Evolutionary conservation across 2,888 invertebrate genomes (phyloP), one percentile per base, ranked within the genome.

Genomic region (Gasteruption jaculator): DNA sequence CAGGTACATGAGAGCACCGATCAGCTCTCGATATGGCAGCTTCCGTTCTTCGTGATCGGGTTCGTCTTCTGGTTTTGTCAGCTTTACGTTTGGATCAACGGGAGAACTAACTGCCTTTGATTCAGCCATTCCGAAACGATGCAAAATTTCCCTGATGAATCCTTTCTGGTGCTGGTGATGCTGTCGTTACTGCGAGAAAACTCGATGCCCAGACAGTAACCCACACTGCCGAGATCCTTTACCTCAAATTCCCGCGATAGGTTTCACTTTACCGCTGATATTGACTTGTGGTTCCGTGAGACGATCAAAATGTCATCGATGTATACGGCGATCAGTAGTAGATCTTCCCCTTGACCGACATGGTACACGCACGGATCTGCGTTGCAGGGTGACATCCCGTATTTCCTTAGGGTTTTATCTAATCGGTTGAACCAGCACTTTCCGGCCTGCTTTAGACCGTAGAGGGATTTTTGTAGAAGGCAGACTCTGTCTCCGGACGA

Each of bases 61-160:
- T 12, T 45, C 31, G 21, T 16, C 37, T 29, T 36, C 43, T 22
- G 46, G 20, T 33, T 43, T 48, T 27, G 25, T 40, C 24, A 49
- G 32, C 33, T 40, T 45, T 19, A 38, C 24, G 25, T 41, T 45
- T 29, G 8, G 18, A 25, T 49, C 50, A 12, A 54, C 46, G 2
- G 54, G 58, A 20, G 57, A 58, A 11, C 19, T 33, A 6, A 60
- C 56, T 20, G 57, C 45, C 10, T 63, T 58, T 4, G 45, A 48
- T 10, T 59, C 49, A n/a, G 25, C 16, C 58, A 61, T 60, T 10
- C 50, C 46, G 39, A 59, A 62, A 7, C 56, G 38, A 20, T 54
- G 31, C 10, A 60, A 38, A 11, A 57, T 16, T 21, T 53, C 52
- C 10, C 27, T 30, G 7, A 58, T 48, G 20, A 56, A 56, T 5